A percentile compares a stretch with the other conserved stretches of the same genome.
Conservation (phyloP, 1,140 invertebrate species). For the Macrotrachela quadricornifera region DNA sequence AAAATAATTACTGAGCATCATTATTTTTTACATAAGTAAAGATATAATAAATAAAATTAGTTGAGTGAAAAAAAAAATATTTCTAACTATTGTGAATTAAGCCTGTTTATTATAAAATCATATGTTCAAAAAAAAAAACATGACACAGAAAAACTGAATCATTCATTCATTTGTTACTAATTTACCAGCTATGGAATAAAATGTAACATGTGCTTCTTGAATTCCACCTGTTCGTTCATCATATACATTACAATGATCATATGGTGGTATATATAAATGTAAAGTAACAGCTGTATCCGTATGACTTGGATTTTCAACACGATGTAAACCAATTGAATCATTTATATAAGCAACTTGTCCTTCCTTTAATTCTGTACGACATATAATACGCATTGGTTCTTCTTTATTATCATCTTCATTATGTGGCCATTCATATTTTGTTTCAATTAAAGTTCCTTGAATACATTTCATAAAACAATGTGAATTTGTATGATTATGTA, state of each 20-base stretch:
- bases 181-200: too few species aligned
- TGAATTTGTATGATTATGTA: constrained; percentile 83
- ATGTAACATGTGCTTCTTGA: too few species aligned
- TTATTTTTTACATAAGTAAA: too few species aligned
- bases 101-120: too few species aligned
- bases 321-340: constrained; percentile 60
- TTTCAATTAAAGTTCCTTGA: constrained; percentile 37
- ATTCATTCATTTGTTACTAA: too few species aligned
- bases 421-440: constrained; percentile 50
- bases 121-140: too few species aligned
- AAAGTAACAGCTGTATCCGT: constrained; percentile 64
- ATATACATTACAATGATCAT: constrained; percentile 63
- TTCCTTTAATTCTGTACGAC: constrained; percentile 39
- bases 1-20: too few species aligned
- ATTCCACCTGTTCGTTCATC: constrained; percentile 56
- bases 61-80: too few species aligned
- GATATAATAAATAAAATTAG: too few species aligned
- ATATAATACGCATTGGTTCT: constrained; percentile 36
- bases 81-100: too few species aligned
- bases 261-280: constrained; percentile 88
- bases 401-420: constrained; percentile 14
- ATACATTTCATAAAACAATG: constrained; percentile 83
- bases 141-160: too few species aligned
- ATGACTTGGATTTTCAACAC: constrained; percentile 80
- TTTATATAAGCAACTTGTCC: constrained; percentile 84